These are phyloP conservation scores for Tautogolabrus adspersus DNA, from an alignment of 2,113 vertebrate species.

Conservation along the genomic window DNA sequence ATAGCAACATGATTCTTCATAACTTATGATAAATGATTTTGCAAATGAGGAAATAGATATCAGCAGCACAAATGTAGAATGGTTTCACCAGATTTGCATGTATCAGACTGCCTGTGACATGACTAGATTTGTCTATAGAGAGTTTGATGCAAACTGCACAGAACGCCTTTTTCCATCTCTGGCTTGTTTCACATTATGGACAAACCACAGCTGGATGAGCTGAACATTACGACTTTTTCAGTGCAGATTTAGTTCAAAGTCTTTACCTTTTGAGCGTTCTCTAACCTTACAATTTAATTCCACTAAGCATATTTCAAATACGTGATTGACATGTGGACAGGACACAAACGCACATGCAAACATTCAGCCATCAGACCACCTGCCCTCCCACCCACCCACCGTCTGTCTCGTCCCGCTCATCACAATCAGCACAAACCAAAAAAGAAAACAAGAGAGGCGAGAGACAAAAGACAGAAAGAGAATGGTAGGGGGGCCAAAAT, in stretches of 20 bases:
- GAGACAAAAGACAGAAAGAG: constrained; percentile 60
- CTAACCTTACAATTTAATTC: background rate
- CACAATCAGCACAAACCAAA: constrained; percentile 67
- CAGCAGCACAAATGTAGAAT: background rate
- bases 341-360: background rate
- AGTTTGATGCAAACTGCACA: background rate
- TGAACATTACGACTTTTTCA: too few relatives aligned
- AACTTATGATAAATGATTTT: background rate
- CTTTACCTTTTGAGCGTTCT: background rate
- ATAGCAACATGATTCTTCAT: background rate
- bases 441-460: constrained; percentile 14
- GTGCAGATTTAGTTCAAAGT: too few relatives aligned
- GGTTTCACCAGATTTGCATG: background rate
- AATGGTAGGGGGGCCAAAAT: constrained; percentile 49
- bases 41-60: background rate
- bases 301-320: background rate
- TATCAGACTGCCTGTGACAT: background rate
- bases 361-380: background rate
- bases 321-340: background rate
- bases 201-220: too few relatives aligned
- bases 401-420: constrained; percentile 37
- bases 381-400: constrained; percentile 21
- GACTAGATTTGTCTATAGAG: background rate
- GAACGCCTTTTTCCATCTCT: background rate
- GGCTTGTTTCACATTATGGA: too few relatives aligned